A percentile compares a stretch with the other conserved stretches of the same genome.
Evolutionary conservation across 1,140 invertebrate species (phyloP).

Genomic region (Metaphire vulgaris): DNA sequence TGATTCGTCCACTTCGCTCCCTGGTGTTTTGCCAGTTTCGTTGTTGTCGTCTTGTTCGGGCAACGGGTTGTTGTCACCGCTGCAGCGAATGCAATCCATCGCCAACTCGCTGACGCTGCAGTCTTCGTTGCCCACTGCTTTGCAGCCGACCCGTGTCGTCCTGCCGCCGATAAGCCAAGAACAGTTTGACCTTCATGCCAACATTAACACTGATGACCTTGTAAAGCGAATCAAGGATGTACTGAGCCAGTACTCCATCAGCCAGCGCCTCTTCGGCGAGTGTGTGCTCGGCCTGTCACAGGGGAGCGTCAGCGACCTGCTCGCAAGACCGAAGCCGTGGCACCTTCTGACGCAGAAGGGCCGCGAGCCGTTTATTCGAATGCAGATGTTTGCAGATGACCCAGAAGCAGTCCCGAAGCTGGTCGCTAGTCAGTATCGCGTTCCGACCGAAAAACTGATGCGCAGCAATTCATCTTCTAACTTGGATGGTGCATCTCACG

Average conservation of each 20-base stretch:
- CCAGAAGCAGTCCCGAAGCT: slow-evolving; percentile 93
- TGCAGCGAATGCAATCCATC: slow-evolving; percentile 94
- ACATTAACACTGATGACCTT: slow-evolving; percentile 96
- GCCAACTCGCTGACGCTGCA: slow-evolving; percentile 85
- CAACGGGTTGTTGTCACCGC: slow-evolving; percentile 63
- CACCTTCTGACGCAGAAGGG: slow-evolving; percentile 98
- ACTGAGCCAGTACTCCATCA: slow-evolving; percentile 94
- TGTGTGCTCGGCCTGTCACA: slow-evolving; percentile 86
- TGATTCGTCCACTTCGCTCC: neutral
- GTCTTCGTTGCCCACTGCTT: slow-evolving; percentile 36
- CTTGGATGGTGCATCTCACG: neutral
- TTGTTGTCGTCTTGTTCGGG: no score
- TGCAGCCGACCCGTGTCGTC: slow-evolving; percentile 88
- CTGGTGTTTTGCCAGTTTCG: no score
- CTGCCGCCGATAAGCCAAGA: slow-evolving; percentile 96
- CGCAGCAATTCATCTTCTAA: slow-evolving; percentile 53
- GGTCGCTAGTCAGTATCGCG: slow-evolving; percentile 94
- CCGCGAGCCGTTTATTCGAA: slow-evolving; percentile 91
- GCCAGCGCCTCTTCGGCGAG: slow-evolving; percentile 94
- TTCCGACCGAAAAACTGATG: slow-evolving; percentile 69
- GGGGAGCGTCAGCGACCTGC: slow-evolving; percentile 84
- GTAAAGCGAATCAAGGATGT: slow-evolving; percentile 91
- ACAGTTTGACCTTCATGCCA: slow-evolving; percentile 96
- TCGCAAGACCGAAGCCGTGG: slow-evolving; percentile 97
- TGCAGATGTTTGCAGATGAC: slow-evolving; percentile 94